Conservation (phyloP, 2,888 invertebrate species). For the Eurois occulta region DNA sequence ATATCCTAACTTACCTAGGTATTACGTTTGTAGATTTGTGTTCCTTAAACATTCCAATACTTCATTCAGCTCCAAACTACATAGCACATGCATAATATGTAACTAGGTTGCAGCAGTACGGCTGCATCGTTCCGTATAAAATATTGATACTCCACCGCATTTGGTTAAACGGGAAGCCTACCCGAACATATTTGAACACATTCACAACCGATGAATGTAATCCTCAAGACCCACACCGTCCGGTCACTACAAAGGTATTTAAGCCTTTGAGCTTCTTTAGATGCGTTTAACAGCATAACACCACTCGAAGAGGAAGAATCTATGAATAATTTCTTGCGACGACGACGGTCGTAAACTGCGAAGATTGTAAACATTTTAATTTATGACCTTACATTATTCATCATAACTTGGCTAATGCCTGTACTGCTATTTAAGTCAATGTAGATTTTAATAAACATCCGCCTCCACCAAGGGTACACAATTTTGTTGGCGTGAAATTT, state of each 20-base stretch:
- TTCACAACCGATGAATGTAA: slow-evolving; percentile 23
- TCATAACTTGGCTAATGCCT: slow-evolving; percentile 27
- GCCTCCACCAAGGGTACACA: slow-evolving; percentile 17
- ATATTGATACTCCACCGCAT: slow-evolving; percentile 36
- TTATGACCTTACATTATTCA: slow-evolving; percentile 61
- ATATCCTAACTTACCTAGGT: not conserved
- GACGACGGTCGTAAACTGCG: slow-evolving; percentile 47
- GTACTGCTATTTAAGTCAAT: slow-evolving; percentile 28
- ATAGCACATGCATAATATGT: slow-evolving; percentile 26
- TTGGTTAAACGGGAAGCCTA: slow-evolving; percentile 27
- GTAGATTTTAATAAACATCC: slow-evolving; percentile 48
- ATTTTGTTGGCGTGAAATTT: slow-evolving; percentile 50
- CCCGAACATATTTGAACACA: slow-evolving; percentile 36
- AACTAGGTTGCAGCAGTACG: slow-evolving; percentile 15
- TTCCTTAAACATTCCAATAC: slow-evolving; percentile 3
- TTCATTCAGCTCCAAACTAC: slow-evolving; percentile 22
- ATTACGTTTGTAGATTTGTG: not conserved
- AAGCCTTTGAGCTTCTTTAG: slow-evolving; percentile 25
- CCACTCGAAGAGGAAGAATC: slow-evolving; percentile 40
- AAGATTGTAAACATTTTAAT: slow-evolving; percentile 59
- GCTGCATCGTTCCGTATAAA: slow-evolving; percentile 33
- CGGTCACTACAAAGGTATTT: not conserved
- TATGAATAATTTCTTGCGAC: slow-evolving; percentile 59
- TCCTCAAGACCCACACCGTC: slow-evolving; percentile 10
- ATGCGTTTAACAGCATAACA: slow-evolving; percentile 41